Evolutionary conservation across 2,113 vertebrate genomes (phyloP), one percentile per base, ranked within the genome.

Genomic region (Natator depressus): DNA sequence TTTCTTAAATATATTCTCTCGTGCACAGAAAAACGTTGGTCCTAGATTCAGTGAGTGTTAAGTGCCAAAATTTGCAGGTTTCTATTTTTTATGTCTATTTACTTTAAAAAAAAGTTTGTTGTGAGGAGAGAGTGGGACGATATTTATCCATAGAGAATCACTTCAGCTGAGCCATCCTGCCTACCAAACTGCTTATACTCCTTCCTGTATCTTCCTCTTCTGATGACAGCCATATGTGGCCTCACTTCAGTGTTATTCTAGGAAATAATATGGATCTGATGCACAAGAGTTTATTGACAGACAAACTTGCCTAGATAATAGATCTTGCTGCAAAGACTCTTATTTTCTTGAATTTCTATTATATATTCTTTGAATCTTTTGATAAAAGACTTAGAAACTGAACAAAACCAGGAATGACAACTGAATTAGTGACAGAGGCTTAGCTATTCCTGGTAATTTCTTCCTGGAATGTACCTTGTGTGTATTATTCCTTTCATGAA

Each of bases 361-460:
- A 2, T 51, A 2, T 5, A 53, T 9, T 35, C 13, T 6, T 49
- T 93, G 53, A 87, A 10, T 20, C 69, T 80, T 4, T 5, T 80
- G 84, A 24, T 4, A 51, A 11, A 69, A 12, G 2, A 14, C 72
- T 94, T 3, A 72, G 85, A 59, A 86, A 14, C 5, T 35, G 50
- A 78, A 8, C 3, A 1, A 6, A 25, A 51, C 2, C 20, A 0
- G 5, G 76, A 59, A 20, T 2, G 1, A 7, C 11, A 6, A 4
- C 35, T 42, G 10, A 46, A 42, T 76, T 46, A 76, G 38, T 42
- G 10, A 13, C 46, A 76, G 11, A 46, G 38, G 9, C 42, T 13
- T 76, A 46, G 42, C 72, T 76, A 27, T 46, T 24, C 22, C n/a
- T 76, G 5, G 10, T 46, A 25, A 25, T 76, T 76, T 46, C 38